Evolutionary conservation across 2,888 invertebrate genomes (phyloP).

Genomic region (Octodonta nipae): DNA sequence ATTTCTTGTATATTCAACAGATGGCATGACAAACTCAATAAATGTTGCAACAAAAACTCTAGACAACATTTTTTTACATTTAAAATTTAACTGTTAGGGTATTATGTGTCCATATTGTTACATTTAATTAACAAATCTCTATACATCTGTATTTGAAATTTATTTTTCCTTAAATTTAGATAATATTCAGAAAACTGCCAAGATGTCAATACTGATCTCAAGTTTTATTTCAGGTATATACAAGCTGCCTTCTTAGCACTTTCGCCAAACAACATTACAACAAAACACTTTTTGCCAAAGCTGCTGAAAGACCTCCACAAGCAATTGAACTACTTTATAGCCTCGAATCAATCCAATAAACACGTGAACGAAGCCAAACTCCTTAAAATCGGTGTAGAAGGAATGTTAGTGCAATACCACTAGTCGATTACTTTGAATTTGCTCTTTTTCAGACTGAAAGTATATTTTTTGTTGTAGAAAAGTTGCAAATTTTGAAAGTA

Average conservation of each 20-base stretch:
- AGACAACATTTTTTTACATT: no score
- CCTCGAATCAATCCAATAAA: conserved; percentile 50
- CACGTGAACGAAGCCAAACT: conserved; percentile 53
- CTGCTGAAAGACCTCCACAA: conserved; percentile 64
- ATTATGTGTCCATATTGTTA: no score
- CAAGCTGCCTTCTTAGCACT: conserved; percentile 77
- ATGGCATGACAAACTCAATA: no score
- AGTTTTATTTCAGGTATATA: conserved; percentile 64
- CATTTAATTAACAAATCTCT: neutral
- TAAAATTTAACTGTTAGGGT: no score
- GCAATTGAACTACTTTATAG: conserved; percentile 58
- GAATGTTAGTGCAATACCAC: conserved; percentile 18
- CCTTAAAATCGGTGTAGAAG: conserved; percentile 51
- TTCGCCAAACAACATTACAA: conserved; percentile 61
- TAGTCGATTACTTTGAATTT: neutral
- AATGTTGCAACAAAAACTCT: no score
- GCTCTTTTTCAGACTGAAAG: neutral
- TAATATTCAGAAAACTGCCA: no score
- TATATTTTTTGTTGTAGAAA: no score
- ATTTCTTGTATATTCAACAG: no score
- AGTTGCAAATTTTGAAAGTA: no score
- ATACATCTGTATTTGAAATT: neutral
- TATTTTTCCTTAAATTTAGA: neutral
- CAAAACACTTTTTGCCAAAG: conserved; percentile 67
- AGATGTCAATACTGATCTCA: no score